Percentiles rank a stretch among this genome's conserved stretches.
Conservation (phyloP, 2,888 invertebrate species). For the Drosophila eohydei region DNA sequence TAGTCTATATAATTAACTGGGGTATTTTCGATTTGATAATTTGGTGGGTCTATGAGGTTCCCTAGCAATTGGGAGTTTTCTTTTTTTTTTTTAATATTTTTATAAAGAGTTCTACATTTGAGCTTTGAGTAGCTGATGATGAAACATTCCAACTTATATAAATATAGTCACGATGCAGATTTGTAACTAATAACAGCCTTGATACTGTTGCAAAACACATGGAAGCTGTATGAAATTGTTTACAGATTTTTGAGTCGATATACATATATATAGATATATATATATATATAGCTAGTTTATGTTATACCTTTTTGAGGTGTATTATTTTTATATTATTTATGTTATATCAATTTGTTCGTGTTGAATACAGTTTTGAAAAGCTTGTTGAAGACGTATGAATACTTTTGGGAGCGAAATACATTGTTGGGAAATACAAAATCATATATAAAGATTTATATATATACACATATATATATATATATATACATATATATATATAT, state of each 20-base stretch:
- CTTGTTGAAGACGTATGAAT: conserved; percentile 38
- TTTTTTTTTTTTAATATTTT: not conserved
- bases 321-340: conserved; percentile 11
- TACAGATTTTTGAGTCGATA: conserved; percentile 48
- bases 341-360: conserved; percentile 37
- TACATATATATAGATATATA: conserved; percentile 19
- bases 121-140: conserved; percentile 13
- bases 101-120: conserved; percentile 15
- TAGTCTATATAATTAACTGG: conserved; percentile 15
- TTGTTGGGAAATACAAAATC: conserved; percentile 42
- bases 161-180: conserved; percentile 34
- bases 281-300: conserved; percentile 44
- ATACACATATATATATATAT: not conserved
- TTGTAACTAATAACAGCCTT: conserved; percentile 76
- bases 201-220: conserved; percentile 79
- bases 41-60: conserved; percentile 57
- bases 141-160: conserved; percentile 54
- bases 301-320: conserved; percentile 59
- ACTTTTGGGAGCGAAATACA: conserved; percentile 57
- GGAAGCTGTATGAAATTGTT: conserved; percentile 78
- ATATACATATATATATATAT: conserved; percentile 12
- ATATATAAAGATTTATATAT: not conserved
- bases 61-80: conserved; percentile 12
- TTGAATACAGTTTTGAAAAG: conserved; percentile 29
- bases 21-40: conserved; percentile 38